These are phyloP conservation scores for Anastatus disparis DNA, from an alignment of 1,140 invertebrate species.

Conservation along the genomic window DNA sequence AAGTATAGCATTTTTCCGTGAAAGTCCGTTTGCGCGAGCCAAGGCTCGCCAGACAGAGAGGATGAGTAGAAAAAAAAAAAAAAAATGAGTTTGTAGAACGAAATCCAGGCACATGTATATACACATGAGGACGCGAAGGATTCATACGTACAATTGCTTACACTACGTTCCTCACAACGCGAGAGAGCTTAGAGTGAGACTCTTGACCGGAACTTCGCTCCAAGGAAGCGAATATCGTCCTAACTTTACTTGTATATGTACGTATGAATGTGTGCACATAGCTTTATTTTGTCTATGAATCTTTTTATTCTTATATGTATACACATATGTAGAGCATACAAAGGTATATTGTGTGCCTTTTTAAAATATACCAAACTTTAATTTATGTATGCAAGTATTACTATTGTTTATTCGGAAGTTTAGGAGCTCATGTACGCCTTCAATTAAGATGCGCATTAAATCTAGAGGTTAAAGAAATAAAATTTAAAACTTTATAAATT, in stretches of 20 bases:
- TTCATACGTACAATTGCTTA: too few relatives aligned
- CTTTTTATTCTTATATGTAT: neutral
- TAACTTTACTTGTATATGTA: constrained; percentile 41
- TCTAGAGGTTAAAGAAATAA: too few relatives aligned
- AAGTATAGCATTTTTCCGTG: constrained; percentile 30
- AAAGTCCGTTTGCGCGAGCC: constrained; percentile 14
- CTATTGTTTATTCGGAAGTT: too few relatives aligned
- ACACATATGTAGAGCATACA: neutral
- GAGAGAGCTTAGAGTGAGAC: constrained; percentile 44
- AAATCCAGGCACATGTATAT: too few relatives aligned
- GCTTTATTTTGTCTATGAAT: too few relatives aligned
- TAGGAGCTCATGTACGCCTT: too few relatives aligned
- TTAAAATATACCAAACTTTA: too few relatives aligned
- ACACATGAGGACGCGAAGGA: too few relatives aligned
- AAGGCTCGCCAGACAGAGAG: neutral
- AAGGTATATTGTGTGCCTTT: neutral
- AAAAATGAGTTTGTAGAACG: constrained; percentile 42
- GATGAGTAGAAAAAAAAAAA: constrained; percentile 28
- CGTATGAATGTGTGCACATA: constrained; percentile 41
- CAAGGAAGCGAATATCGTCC: constrained; percentile 57
- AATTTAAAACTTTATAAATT: too few relatives aligned
- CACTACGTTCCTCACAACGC: too few relatives aligned
- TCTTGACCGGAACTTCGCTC: constrained; percentile 61
- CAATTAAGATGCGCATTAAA: too few relatives aligned
- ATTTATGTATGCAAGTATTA: too few relatives aligned